These are phyloP conservation scores for Aulostomus chinensis DNA, from an alignment of 2,797 vertebrate species.

Conservation along the genomic window DNA sequence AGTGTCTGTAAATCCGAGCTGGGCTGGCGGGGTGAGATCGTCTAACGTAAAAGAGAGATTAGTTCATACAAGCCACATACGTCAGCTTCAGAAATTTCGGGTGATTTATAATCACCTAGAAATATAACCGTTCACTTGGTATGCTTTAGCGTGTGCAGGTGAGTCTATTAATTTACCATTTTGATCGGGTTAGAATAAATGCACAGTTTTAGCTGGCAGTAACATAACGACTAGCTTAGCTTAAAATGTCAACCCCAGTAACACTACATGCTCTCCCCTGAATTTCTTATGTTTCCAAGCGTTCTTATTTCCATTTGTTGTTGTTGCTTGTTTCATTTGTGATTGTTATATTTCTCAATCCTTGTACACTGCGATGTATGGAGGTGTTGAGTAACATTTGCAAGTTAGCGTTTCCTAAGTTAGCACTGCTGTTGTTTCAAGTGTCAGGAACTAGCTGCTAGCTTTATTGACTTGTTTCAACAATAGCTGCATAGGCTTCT, in stretches of 20 bases:
- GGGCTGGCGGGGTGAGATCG: not conserved
- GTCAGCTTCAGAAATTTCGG: not conserved
- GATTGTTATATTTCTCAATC: not conserved
- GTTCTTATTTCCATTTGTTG: fast-evolving
- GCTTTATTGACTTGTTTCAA: no score
- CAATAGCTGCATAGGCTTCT: no score
- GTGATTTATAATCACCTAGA: not conserved
- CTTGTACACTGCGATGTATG: not conserved
- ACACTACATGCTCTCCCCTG: not conserved
- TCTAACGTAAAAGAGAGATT: conserved; percentile 44
- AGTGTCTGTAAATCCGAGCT: no score
- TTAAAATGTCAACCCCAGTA: conserved; percentile 6
- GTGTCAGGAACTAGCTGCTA: no score
- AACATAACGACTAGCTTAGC: no score
- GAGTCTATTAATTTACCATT: conserved; percentile 10
- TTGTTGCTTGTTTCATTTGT: no score
- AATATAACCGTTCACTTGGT: not conserved
- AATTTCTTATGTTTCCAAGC: not conserved
- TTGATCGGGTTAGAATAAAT: not conserved
- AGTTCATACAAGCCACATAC: conserved; percentile 25
- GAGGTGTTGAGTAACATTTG: not conserved
- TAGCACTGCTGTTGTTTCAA: conserved; percentile 1
- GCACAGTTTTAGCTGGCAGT: conserved; percentile 43
- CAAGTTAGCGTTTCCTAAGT: conserved; percentile 25
- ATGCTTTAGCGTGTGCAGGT: conserved; percentile 52